A percentile compares a stretch with the other conserved stretches of the same genome.
These are phyloP conservation scores for Lypha dubia DNA, from an alignment of 2,888 invertebrate genomes.

Conservation along the genomic window DNA sequence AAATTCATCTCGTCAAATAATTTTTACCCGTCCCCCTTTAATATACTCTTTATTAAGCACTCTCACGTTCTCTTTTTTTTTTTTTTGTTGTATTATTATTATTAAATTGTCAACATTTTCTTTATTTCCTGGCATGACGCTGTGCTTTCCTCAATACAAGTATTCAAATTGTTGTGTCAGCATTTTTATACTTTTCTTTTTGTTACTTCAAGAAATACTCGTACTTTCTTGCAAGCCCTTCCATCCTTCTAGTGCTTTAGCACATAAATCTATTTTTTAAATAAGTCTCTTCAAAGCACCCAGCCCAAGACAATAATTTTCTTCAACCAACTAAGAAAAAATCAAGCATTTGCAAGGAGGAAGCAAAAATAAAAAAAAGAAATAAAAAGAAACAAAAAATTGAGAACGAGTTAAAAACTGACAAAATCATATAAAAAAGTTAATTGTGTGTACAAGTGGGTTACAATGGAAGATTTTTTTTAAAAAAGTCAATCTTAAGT, in stretches of 20 bases:
- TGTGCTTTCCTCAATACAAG: background rate
- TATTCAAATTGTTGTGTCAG: constrained; percentile 24
- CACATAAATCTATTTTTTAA: constrained; percentile 26
- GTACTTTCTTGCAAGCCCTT: constrained; percentile 8
- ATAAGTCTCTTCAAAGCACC: background rate
- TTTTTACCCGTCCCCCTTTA: too few species aligned
- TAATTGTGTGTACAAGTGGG: constrained; percentile 63
- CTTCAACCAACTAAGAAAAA: background rate
- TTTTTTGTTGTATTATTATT: too few species aligned
- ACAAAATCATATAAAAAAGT: constrained; percentile 52
- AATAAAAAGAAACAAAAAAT: background rate
- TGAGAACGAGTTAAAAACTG: constrained; percentile 23
- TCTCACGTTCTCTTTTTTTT: background rate
- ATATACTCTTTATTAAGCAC: background rate
- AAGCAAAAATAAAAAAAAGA: background rate
- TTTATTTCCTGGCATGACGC: constrained; percentile 14
- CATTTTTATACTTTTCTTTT: constrained; percentile 14
- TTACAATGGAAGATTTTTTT: constrained; percentile 46
- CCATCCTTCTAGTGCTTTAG: constrained; percentile 11
- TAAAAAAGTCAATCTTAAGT: constrained; percentile 30
- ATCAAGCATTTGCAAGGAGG: constrained; percentile 1
- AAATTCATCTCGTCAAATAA: background rate
- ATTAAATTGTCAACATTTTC: constrained; percentile 28
- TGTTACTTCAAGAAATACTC: background rate
- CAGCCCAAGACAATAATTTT: background rate